These are phyloP conservation scores for Vulpes ferrilata DNA, from an alignment of 2,113 vertebrate species.

Conservation along the genomic window DNA sequence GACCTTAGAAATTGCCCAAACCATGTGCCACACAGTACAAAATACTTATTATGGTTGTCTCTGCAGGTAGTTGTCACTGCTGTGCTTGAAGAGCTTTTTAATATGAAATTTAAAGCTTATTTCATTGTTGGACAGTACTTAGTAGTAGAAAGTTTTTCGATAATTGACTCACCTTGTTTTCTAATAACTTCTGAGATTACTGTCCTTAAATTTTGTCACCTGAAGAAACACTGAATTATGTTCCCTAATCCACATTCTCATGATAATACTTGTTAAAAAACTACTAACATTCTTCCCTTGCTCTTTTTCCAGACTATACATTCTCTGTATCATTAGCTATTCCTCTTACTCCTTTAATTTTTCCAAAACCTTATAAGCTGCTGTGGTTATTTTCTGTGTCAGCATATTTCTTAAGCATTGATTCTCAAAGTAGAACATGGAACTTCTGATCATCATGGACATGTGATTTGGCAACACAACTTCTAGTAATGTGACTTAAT, in stretches of 20 bases:
- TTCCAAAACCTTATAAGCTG: background rate
- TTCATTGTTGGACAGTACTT: background rate
- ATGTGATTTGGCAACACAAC: background rate
- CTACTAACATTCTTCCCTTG: background rate
- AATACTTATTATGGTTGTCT: background rate
- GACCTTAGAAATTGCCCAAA: slow-evolving; percentile 16
- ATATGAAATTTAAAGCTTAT: background rate
- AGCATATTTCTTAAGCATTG: slow-evolving; percentile 18
- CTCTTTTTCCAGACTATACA: background rate
- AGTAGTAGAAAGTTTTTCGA: slow-evolving; percentile 43
- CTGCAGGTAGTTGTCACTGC: background rate
- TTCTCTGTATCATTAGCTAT: background rate
- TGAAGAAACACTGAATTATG: slow-evolving; percentile 40
- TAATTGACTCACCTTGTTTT: background rate
- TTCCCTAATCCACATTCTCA: background rate
- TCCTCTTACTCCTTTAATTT: slow-evolving; percentile 12
- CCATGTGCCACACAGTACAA: background rate
- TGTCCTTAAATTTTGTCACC: slow-evolving; percentile 37
- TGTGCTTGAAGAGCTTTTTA: background rate
- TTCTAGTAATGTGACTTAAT: background rate
- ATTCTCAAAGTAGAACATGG: background rate
- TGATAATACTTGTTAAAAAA: slow-evolving; percentile 50
- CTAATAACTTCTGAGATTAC: background rate
- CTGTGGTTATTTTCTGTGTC: background rate
- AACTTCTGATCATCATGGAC: background rate